Conservation (phyloP, 2,113 vertebrate species). For the Scortum barcoo region DNA sequence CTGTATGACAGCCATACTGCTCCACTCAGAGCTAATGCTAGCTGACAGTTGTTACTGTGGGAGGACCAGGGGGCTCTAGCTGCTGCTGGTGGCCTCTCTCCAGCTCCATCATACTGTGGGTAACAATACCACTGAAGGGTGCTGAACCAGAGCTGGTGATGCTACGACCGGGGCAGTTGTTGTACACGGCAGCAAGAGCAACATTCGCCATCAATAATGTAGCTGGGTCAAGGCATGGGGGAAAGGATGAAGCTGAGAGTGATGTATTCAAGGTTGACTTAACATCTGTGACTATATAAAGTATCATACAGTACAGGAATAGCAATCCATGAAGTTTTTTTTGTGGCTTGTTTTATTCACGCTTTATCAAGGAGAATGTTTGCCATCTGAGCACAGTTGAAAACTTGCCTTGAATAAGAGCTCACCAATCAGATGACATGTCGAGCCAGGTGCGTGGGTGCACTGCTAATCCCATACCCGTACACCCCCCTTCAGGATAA, state of each 20-base stretch:
- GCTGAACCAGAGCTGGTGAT: constrained; percentile 32
- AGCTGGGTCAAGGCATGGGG: constrained; percentile 56
- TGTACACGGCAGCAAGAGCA: constrained; percentile 33
- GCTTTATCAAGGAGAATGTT: neutral
- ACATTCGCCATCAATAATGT: constrained; percentile 65
- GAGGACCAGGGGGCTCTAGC: constrained; percentile 43
- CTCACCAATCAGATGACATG: constrained; percentile 27
- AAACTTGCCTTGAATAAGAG: constrained; percentile 10
- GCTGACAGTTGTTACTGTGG: constrained; percentile 70
- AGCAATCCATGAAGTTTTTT: constrained; percentile 22
- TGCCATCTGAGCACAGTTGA: neutral
- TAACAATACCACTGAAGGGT: constrained; percentile 53
- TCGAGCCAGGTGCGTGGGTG: constrained; percentile 64
- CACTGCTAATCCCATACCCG: constrained; percentile 26
- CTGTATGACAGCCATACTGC: constrained; percentile 73
- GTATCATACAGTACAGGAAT: neutral
- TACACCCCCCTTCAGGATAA: constrained; percentile 14
- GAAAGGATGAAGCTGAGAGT: constrained; percentile 24
- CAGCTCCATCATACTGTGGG: constrained; percentile 44
- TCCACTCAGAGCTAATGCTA: constrained; percentile 70
- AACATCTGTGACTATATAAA: neutral
- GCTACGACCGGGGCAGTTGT: constrained; percentile 38
- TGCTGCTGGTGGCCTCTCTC: constrained; percentile 48
- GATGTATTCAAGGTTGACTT: constrained; percentile 31
- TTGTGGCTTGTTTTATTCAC: constrained; percentile 20